Conservation (phyloP, 35 echinoderm and acorn worm genomes). For the Chiridota heheva region DNA sequence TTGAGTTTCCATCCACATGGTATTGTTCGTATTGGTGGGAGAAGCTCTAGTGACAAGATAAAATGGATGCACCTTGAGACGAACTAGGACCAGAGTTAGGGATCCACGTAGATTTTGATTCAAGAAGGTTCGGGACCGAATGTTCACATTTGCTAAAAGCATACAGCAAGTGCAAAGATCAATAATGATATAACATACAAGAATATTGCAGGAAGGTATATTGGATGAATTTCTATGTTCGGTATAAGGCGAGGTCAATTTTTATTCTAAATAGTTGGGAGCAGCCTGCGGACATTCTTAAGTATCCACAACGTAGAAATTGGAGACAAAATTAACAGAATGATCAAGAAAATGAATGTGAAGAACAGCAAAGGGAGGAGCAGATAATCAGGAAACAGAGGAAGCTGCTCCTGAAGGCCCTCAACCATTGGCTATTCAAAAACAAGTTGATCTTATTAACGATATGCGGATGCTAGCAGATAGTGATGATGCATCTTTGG, state of each 20-base stretch:
- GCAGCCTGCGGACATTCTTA: slow-evolving; percentile 3
- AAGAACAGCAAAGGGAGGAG: background rate
- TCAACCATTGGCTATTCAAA: slow-evolving; percentile 44
- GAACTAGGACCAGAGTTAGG: background rate
- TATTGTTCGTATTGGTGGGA: slow-evolving; percentile 74
- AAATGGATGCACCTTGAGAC: slow-evolving; percentile 1
- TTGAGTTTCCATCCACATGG: slow-evolving; percentile 18
- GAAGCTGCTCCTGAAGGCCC: too few species aligned
- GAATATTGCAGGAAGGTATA: slow-evolving; percentile 20
- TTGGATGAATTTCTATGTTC: slow-evolving; percentile 15
- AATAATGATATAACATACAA: background rate
- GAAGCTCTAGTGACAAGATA: slow-evolving; percentile 65
- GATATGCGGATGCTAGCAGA: slow-evolving; percentile 41
- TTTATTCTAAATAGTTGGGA: slow-evolving; percentile 1
- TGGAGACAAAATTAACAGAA: background rate
- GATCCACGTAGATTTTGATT: background rate
- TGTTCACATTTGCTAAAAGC: background rate
- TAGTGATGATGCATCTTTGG: slow-evolving; percentile 13
- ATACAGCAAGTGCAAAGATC: slow-evolving; percentile 44
- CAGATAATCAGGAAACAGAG: background rate
- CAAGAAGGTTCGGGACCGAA: background rate
- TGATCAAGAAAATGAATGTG: slow-evolving; percentile 9
- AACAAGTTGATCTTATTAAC: slow-evolving; percentile 49
- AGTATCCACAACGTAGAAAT: background rate
- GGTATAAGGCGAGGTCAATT: background rate